Base-by-base conservation (phyloP, 1,140 invertebrate genomes). In the Rhysida immarginata region DNA sequence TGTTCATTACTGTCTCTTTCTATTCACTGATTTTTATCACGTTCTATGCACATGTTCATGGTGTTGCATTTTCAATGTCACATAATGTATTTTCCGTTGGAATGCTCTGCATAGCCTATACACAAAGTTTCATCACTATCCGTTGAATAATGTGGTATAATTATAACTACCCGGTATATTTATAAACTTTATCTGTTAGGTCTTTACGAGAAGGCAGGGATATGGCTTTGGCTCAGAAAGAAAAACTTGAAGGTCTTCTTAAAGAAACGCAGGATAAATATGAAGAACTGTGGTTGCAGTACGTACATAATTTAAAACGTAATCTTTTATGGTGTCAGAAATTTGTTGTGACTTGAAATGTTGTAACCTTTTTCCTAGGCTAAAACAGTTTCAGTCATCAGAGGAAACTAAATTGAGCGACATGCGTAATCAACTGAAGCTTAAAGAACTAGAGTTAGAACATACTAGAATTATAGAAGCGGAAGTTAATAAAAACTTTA, bases 161-260 rank as follows among this genome's bases (percentile, higher is more conserved):
- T n/a, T n/a, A n/a, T n/a, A n/a, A n/a, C n/a, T n/a, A n/a, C n/a
- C n/a, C n/a, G n/a, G n/a, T n/a, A n/a, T n/a, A n/a, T n/a, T n/a
- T n/a, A n/a, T n/a, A n/a, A n/a, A n/a, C n/a, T 46, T 5, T 46
- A 13, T 46, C 18, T 23, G 8, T 11, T 49, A 70, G 70, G 55
- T 68, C 66, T 57, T 58, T 73, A 52, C 45, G 67, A 51, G 71
- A 73, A 58, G 67, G 69, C 0, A 60, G 69, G 61, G 69, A 73
- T 46, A 64, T 68, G 56, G 64, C 69, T 1, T 59, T 70, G 41
- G 61, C 64, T 8, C 69, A 73, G 56, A 65, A 60, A 44, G 70
- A 72, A 21, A 57, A 63, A 21, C 58, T 62, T 23, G 55, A 63
- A 21, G 55, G 50, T 11, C 18, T 60, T 18, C 66, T 69, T 45